Percentiles rank a stretch among this genome's conserved stretches.
phyloP scores from a whole-genome alignment of 2,113 vertebrate genomes.

The Microcebus griseorufus region DNA sequence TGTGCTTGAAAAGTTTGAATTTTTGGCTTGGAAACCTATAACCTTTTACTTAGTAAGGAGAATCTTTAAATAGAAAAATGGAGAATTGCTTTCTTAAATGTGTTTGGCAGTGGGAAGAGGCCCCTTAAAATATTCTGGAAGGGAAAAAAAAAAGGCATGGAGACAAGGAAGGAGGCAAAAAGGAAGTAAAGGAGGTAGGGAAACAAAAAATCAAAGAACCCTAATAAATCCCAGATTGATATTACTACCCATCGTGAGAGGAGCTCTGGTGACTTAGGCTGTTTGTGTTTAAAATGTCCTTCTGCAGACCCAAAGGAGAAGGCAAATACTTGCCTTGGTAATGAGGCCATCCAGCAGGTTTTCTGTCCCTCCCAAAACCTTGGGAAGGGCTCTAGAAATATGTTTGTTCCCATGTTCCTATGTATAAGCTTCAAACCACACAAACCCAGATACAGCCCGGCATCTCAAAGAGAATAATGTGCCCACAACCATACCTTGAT shows the following conservation, averaged over 20 bases:
- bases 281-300: neutral
- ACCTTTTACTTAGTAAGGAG: neutral
- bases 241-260: neutral
- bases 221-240: neutral
- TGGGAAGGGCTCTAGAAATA: neutral
- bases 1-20: neutral
- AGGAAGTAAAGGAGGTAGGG: neutral
- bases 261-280: neutral
- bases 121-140: neutral
- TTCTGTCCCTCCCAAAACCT: neutral
- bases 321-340: neutral
- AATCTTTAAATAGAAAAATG: conserved; percentile 35
- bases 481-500: neutral
- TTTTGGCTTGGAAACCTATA: neutral
- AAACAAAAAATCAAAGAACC: neutral
- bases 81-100: neutral
- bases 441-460: neutral
- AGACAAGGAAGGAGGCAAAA: neutral
- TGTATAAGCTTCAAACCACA: neutral
- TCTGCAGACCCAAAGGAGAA: neutral
- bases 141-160: neutral
- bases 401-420: neutral
- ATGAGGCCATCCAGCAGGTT: neutral
- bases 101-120: neutral
- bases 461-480: neutral